Evolutionary conservation across 2,888 invertebrate genomes (phyloP), one percentile per base, ranked within the genome.

Genomic region (Campoletis raptor): DNA sequence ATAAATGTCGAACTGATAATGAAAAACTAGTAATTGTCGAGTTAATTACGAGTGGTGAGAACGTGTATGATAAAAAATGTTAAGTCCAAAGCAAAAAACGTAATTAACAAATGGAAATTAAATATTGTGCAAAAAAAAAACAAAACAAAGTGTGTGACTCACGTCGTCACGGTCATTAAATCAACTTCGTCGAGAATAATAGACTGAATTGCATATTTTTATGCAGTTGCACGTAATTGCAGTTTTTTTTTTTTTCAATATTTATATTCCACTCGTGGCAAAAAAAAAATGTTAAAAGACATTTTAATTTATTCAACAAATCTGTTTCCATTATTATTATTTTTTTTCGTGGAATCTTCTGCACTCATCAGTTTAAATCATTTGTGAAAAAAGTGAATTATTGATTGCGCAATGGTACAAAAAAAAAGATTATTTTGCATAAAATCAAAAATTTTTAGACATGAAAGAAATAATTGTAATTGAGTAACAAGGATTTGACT

Each of bases 61-160:
- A 18, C 36, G 36, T 8, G 37, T 8, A 15, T 18, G 37, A 37
- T 37, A n/a, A 30, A 61, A 61, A 57, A 52, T 9, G 2, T 54
- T 2, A 54, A 54, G 9, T 9, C 21, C 54, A 3, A 54, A 21
- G 54, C 10, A 9, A 54, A 64, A 64, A 15, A 64, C 64, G 36
- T 18, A 36, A 64, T 54, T 10, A 64, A 36, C 64, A 36, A 30
- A 64, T 64, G 64, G 64, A 64, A 64, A 36, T 36, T 64, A 10
- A 64, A 15, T 36, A 64, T 18, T 30, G 64, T 21, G 24, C 8
- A 61, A 36, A 12, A 64, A 64, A 66, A 66, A 30, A 67, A 67
- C 12, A 37, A 40, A 40, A 9, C n/a, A 9, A n/a, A n/a, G 8
- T 10, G 66, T 10, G 40, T 40, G 66, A 67, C 66, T 67, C n/a